Evolutionary conservation across 2,797 vertebrate genomes (phyloP), one percentile per base, ranked within the genome.

Genomic region (Pteronotus mesoamericanus): DNA sequence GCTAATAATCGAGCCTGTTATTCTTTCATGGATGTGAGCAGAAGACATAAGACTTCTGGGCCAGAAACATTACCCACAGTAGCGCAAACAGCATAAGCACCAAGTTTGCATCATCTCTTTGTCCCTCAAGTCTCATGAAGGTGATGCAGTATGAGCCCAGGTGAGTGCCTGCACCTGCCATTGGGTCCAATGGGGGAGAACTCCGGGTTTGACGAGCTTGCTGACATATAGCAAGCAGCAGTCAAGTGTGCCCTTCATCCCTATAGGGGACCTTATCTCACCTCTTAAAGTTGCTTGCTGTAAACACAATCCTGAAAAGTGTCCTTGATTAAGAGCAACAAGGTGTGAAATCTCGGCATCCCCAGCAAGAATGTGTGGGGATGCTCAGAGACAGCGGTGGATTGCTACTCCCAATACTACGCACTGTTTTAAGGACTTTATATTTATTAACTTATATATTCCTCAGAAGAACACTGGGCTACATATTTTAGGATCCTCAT

Each of bases 61-160:
- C 69, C 57, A 94, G 87, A 86, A 75, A 68, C 42, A 51, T 59
- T 59, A 48, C 39, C 44, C 29, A 80, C 3, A 26, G 37, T n/a
- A 82, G 26, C 68, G 42, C 34, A 91, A 59, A 19, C 14, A 53
- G n/a, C 12, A 9, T 29, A 11, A 59, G 39, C n/a, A 51, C 34
- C 59, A 68, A 1, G 6, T 53, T 44, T 39, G 24, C 6, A 21
- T 68, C 86, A 71, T 51, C 69, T 42, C n/a, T 53, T 64, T 34
- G 18, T 42, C 16, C 11, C 21, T 15, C 9, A n/a, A 8, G 21
- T 75, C 42, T 44, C 44, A 42, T 0, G 1, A 68, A 15, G n/a
- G 14, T 12, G 19, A 75, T 10, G 22, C 9, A 19, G 2, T n/a
- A 11, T 37, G 19, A 84, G 59, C 19, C 48, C 21, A 69, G 24